Evolutionary conservation across 2,113 vertebrate species (phyloP).

Genomic region (Phalacrocorax pelagicus): DNA sequence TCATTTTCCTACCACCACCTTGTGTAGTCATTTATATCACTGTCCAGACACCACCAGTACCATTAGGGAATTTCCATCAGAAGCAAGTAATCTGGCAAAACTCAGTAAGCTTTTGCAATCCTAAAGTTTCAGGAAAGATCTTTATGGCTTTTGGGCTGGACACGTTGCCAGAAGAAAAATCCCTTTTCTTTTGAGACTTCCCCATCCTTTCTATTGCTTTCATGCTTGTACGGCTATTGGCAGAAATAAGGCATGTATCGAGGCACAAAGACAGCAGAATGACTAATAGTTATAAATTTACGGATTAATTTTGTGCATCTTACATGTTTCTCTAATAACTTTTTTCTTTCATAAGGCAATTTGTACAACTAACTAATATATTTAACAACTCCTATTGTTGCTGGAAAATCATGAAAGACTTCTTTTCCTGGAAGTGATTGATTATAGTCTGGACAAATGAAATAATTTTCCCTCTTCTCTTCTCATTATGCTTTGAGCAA

Average conservation of each 20-base stretch:
- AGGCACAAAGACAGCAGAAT: not conserved
- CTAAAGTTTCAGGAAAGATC: not conserved
- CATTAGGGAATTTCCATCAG: not conserved
- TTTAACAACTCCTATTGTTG: not conserved
- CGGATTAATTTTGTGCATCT: not conserved
- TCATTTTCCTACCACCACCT: not conserved
- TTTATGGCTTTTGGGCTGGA: not conserved
- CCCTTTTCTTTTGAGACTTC: not conserved
- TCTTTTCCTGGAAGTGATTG: conserved; percentile 34
- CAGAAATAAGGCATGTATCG: not conserved
- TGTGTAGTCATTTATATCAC: not conserved
- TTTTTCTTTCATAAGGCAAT: not conserved
- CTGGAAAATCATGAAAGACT: conserved; percentile 30
- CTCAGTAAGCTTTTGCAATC: not conserved
- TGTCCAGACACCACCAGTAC: not conserved
- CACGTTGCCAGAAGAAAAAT: not conserved
- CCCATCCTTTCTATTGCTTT: not conserved
- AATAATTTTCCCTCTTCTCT: conserved; percentile 38
- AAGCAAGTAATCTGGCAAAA: not conserved
- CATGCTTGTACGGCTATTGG: not conserved
- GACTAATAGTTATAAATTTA: not conserved
- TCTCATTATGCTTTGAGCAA: conserved; percentile 28
- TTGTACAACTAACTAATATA: not conserved
- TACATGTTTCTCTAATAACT: not conserved
- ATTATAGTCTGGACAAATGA: conserved; percentile 42